These are phyloP conservation scores for Schizopygopsis malacanthus DNA, from an alignment of 2,797 vertebrate genomes.

Conservation along the genomic window DNA sequence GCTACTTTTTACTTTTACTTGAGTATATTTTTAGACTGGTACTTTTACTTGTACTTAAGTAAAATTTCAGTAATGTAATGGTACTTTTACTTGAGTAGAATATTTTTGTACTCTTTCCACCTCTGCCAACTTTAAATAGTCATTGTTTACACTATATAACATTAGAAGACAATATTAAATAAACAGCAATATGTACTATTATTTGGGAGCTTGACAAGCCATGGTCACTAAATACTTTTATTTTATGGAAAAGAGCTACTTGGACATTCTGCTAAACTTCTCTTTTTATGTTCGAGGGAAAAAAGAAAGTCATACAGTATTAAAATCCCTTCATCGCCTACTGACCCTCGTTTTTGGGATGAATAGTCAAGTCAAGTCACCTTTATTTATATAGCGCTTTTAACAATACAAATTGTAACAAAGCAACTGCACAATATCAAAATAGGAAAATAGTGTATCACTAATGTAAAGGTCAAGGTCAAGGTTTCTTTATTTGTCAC, in stretches of 20 bases:
- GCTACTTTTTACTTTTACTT: too few relatives aligned
- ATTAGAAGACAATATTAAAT: not conserved
- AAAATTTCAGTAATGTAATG: too few relatives aligned
- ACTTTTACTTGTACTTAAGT: too few relatives aligned
- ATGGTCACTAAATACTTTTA: not conserved
- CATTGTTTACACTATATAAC: not conserved
- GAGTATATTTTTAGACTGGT: too few relatives aligned
- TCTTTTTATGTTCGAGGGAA: not conserved
- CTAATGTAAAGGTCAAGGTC: too few relatives aligned
- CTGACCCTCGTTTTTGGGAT: not conserved
- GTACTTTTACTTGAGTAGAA: too few relatives aligned
- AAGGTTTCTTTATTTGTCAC: too few relatives aligned
- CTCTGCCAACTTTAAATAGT: not conserved
- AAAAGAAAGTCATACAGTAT: not conserved
- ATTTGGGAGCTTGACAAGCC: not conserved
- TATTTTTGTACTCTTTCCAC: too few relatives aligned
- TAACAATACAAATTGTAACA: too few relatives aligned
- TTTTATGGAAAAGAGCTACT: not conserved
- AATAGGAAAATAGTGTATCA: too few relatives aligned
- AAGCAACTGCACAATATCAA: too few relatives aligned
- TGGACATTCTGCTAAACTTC: not conserved
- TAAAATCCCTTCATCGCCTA: not conserved
- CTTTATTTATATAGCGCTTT: too few relatives aligned
- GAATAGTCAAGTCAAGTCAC: not conserved
- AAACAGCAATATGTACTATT: not conserved